Evolutionary conservation across 2,113 vertebrate species (phyloP).

Genomic region (Paradoxurus hermaphroditus): DNA sequence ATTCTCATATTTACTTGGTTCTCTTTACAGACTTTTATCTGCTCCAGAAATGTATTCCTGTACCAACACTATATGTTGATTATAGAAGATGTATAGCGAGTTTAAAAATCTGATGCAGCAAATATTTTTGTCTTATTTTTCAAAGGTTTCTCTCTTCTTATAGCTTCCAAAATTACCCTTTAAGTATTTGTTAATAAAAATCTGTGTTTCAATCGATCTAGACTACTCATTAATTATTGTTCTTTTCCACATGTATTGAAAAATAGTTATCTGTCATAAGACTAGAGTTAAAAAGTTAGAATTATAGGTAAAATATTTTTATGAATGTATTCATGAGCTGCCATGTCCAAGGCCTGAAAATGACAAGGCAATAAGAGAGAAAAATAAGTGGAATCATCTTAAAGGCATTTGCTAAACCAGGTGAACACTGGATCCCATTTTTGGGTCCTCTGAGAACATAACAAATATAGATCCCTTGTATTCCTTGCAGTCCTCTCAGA

Average conservation of each 20-base stretch:
- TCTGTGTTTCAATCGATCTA: neutral
- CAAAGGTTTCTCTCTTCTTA: neutral
- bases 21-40: neutral
- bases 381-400: neutral
- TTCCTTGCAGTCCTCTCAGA: neutral
- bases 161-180: neutral
- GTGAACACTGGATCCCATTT: neutral
- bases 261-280: neutral
- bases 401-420: neutral
- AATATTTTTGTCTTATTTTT: neutral
- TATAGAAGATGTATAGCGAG: neutral
- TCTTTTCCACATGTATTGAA: neutral
- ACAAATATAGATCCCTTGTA: neutral
- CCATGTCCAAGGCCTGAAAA: neutral
- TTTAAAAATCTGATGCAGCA: neutral
- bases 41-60: neutral
- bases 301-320: neutral
- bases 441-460: neutral
- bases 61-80: neutral
- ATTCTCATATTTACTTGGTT: neutral
- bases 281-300: neutral
- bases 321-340: neutral
- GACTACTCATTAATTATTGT: neutral
- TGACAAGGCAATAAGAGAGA: neutral
- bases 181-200: neutral